These are phyloP conservation scores for Melanogrammus aeglefinus DNA, from an alignment of 2,797 vertebrate species.

Conservation along the genomic window DNA sequence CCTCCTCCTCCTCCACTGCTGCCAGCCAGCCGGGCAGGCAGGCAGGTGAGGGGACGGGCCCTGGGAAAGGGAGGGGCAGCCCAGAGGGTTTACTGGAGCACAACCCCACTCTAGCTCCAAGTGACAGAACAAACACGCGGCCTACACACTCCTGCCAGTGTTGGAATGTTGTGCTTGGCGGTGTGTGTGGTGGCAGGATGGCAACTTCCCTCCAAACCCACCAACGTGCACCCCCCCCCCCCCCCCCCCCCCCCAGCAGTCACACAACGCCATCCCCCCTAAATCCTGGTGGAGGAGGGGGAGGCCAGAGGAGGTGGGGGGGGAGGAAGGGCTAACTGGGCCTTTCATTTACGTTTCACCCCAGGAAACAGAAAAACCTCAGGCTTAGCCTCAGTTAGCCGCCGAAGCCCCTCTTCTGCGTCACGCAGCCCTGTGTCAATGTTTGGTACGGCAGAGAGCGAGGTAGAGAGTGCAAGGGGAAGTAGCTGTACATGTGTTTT, in stretches of 20 bases:
- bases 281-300: slow-evolving; percentile 45
- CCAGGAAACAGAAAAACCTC: slow-evolving; percentile 55
- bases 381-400: slow-evolving; percentile 57
- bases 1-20: slow-evolving; percentile 11
- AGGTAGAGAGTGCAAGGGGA: slow-evolving; percentile 41
- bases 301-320: slow-evolving; percentile 49
- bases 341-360: slow-evolving; percentile 64
- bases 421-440: slow-evolving; percentile 55
- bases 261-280: slow-evolving; percentile 22
- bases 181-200: slow-evolving; percentile 51
- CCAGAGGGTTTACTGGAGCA: slow-evolving; percentile 27
- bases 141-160: slow-evolving; percentile 66
- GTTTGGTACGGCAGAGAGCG: slow-evolving; percentile 44
- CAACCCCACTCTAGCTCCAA: slow-evolving; percentile 44
- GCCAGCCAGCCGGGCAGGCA: slow-evolving; percentile 28
- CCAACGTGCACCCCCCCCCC: slow-evolving; percentile 24
- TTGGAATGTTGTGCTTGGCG: slow-evolving; percentile 72
- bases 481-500: slow-evolving; percentile 38
- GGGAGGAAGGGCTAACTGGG: slow-evolving; percentile 59
- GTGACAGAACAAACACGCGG: slow-evolving; percentile 55
- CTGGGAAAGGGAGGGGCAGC: slow-evolving; percentile 32
- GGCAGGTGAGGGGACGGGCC: slow-evolving; percentile 55
- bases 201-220: slow-evolving; percentile 26
- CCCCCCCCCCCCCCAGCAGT: slow-evolving; percentile 29
- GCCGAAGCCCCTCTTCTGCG: slow-evolving; percentile 45